Percentiles rank a stretch among this genome's conserved stretches.
Conservation (phyloP, 2,888 invertebrate genomes). For the Epirrhoe alternata region DNA sequence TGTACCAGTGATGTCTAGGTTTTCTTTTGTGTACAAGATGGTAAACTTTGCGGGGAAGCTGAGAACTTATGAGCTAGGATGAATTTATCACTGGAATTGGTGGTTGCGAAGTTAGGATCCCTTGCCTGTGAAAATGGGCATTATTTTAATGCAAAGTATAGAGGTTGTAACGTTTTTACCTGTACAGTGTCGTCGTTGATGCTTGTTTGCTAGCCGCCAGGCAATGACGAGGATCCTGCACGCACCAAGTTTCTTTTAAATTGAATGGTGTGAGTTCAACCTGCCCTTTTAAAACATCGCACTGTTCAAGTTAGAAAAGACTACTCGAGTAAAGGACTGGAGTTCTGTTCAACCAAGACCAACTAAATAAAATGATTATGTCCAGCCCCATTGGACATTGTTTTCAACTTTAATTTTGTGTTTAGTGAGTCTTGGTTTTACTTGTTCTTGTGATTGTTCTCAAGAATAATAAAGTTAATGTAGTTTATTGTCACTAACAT, state of each 20-base stretch:
- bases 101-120: conserved; percentile 83
- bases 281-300: conserved; percentile 76
- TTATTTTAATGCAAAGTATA: conserved; percentile 97
- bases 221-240: conserved; percentile 75
- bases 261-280: conserved; percentile 83
- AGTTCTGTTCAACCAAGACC: conserved; percentile 86
- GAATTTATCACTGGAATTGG: conserved; percentile 79
- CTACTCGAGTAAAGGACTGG: conserved; percentile 83
- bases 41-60: conserved; percentile 84
- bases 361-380: conserved; percentile 79
- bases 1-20: conserved; percentile 73
- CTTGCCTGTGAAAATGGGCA: conserved; percentile 91
- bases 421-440: conserved; percentile 86
- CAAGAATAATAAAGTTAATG: conserved; percentile 57
- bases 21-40: conserved; percentile 79
- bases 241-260: conserved; percentile 83
- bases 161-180: conserved; percentile 90
- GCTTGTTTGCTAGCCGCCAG: conserved; percentile 51
- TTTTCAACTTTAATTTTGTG: conserved; percentile 71
- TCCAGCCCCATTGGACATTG: conserved; percentile 61
- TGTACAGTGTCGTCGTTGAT: conserved; percentile 78
- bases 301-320: conserved; percentile 85
- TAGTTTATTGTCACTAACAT: conserved; percentile 44
- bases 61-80: conserved; percentile 81
- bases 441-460: conserved; percentile 68